phyloP scores from a whole-genome alignment of 2,797 vertebrate species.

The Crocidura indochinensis region DNA sequence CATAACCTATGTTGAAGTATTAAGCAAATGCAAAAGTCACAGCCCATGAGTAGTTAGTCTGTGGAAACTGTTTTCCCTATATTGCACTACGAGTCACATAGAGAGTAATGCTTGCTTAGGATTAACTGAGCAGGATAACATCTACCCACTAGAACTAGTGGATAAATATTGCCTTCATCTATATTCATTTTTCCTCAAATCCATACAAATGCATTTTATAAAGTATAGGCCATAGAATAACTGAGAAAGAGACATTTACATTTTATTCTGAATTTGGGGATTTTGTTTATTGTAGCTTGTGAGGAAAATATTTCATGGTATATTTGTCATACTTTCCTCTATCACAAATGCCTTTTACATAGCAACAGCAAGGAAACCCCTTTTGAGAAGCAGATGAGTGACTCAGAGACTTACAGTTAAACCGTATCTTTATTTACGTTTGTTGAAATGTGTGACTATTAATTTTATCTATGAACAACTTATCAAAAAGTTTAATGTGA shows the following conservation, averaged over 20 bases:
- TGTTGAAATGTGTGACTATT: neutral
- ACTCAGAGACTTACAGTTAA: neutral
- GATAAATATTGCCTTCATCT: neutral
- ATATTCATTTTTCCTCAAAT: neutral
- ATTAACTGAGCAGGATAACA: neutral
- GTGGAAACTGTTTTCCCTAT: neutral
- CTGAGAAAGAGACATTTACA: neutral
- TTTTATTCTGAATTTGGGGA: neutral
- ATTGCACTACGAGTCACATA: neutral
- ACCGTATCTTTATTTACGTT: neutral
- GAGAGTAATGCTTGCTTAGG: neutral
- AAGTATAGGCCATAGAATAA: neutral
- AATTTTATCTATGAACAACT: neutral
- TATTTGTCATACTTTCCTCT: neutral
- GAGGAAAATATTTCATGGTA: neutral
- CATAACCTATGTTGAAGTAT: constrained; percentile 83
- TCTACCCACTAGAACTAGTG: neutral
- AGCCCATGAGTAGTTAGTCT: constrained; percentile 47
- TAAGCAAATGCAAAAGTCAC: constrained; percentile 75
- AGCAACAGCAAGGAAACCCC: neutral
- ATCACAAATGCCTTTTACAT: neutral
- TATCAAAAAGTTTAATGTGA: neutral
- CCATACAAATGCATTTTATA: neutral
- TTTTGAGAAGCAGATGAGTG: neutral
- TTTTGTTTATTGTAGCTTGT: neutral